Evolutionary conservation across 2,113 vertebrate species (phyloP), one percentile per base, ranked within the genome.

Genomic region (Picathartes gymnocephalus): DNA sequence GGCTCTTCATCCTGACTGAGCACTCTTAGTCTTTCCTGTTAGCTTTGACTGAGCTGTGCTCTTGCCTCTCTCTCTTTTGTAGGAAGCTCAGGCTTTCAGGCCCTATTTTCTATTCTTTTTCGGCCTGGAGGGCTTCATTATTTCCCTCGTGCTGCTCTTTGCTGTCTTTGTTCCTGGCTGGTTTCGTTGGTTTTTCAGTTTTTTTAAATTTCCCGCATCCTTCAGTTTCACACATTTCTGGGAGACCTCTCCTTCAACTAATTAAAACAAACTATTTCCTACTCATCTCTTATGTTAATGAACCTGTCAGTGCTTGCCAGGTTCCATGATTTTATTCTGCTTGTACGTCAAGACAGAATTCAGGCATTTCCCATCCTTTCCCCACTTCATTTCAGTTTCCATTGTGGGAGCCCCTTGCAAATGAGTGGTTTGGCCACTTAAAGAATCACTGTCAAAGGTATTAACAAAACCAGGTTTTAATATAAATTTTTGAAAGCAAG

Each of bases 191-290:
- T 20, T 66, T 51, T 60, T 35, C 7, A 20, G 1, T 22, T 37
- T 7, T 44, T 44, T 11, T 15, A 44, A n/a, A n/a, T 65, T 76
- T 76, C 10, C 30, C 17, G 5, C 14, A 31, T 72, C 27, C 11
- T 76, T 72, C 40, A 27, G 11, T 81, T 77, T 87, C 30, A 60
- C 30, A 42, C 7, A 4, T 84, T 93, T 83, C 10, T 42, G 13
- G 8, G 13, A 4, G 6, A 17, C 9, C 3, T 13, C 7, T 5
- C 4, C 6, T 7, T 3, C 2, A 11, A 1, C 12, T 15, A 50
- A 20, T 54, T 69, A n/a, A n/a, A 81, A 14, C 4, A n/a, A 56
- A 60, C 9, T 11, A 35, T 22, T 71, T 85, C 28, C 35, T 60
- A 23, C 30, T 82, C 13, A 45, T 56, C 25, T 70, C 64, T 81